Base-by-base conservation (phyloP, 2,113 vertebrate genomes). In the Enhydra lutris region DNA sequence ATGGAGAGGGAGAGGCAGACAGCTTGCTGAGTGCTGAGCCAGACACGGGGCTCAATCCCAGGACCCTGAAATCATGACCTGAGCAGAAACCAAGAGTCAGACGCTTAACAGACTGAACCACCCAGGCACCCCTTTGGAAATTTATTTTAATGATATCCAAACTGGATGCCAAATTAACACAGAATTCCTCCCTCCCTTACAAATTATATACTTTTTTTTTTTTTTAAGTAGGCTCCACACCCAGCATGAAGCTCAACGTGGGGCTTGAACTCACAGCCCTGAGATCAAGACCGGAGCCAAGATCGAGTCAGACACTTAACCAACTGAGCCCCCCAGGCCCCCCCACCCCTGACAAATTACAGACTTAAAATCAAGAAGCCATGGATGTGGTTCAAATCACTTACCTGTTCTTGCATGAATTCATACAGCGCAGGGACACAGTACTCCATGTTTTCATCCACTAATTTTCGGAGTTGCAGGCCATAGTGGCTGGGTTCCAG, bases 401-500 rank as follows among this genome's bases (percentile, higher is more conserved):
- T 99, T 98, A 98, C 99, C 99, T 99, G 98, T 4, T 99, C 99
- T 11, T 98, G 95, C 96, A 99, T 98, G 23, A 98, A 98, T 86
- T 99, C 99, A 0, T 97, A 98, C 0, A 98, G 97, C 0, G 98
- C 98, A 20, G 99, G 98, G 31, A 98, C 91, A 79, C 97, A 98
- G 14, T 98, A 98, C 59, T 99, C 99, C 5, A 96, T 79, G 1
- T 97, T 98, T 95, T 98, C 98, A 61, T 98, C 98, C 0, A 95
- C 98, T 26, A 94, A 61, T 79, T 98, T 98, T 96, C 99, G 99
- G 89, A 99, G 99, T 0, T 99, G 99, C 26, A 99, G 98, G 67
- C 99, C 98, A 31, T 99, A 99, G 96, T 98, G 96, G 91, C 97
- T 98, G 20, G 99, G 99, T 67, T 99, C 99, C 98, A 99, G 96